These are phyloP conservation scores for Orchestes rusci DNA, from an alignment of 2,888 invertebrate genomes.

Conservation along the genomic window DNA sequence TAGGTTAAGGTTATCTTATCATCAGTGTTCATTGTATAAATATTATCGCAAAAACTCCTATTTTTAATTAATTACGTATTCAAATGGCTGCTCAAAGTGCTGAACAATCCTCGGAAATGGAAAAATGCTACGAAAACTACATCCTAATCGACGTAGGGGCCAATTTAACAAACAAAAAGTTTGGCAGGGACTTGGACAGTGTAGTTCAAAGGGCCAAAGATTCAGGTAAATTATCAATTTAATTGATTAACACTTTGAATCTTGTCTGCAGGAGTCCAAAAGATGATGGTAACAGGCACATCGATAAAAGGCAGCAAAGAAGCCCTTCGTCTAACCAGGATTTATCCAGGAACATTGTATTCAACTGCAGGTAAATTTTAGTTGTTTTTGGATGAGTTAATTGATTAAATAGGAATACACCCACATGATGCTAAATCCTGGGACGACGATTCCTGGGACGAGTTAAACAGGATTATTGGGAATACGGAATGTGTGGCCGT, in stretches of 20 bases:
- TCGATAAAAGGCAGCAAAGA: slow-evolving; percentile 86
- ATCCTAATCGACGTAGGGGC: slow-evolving; percentile 89
- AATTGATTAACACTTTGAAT: slow-evolving; percentile 1
- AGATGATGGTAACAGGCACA: slow-evolving; percentile 89
- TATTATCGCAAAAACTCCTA: too few species aligned
- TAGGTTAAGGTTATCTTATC: too few species aligned
- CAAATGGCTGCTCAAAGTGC: slow-evolving; percentile 20
- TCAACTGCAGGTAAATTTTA: slow-evolving; percentile 69
- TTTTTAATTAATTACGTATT: too few species aligned
- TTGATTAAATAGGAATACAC: slow-evolving; percentile 84
- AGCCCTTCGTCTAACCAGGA: slow-evolving; percentile 77
- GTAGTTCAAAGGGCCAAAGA: slow-evolving; percentile 89
- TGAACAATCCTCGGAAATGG: slow-evolving; percentile 45
- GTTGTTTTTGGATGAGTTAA: neutral
- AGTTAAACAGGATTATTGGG: slow-evolving; percentile 64
- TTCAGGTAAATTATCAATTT: slow-evolving; percentile 56
- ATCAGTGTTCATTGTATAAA: too few species aligned
- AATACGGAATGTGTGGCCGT: slow-evolving; percentile 89
- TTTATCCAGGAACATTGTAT: slow-evolving; percentile 85
- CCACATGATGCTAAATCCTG: slow-evolving; percentile 90
- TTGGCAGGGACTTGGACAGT: slow-evolving; percentile 83
- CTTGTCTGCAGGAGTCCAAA: slow-evolving; percentile 67
- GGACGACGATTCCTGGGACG: slow-evolving; percentile 70
- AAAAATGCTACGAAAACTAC: slow-evolving; percentile 83
- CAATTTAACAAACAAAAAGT: slow-evolving; percentile 90